phyloP scores from a whole-genome alignment of 1,140 invertebrate genomes.

The Drosophila navojoa region DNA sequence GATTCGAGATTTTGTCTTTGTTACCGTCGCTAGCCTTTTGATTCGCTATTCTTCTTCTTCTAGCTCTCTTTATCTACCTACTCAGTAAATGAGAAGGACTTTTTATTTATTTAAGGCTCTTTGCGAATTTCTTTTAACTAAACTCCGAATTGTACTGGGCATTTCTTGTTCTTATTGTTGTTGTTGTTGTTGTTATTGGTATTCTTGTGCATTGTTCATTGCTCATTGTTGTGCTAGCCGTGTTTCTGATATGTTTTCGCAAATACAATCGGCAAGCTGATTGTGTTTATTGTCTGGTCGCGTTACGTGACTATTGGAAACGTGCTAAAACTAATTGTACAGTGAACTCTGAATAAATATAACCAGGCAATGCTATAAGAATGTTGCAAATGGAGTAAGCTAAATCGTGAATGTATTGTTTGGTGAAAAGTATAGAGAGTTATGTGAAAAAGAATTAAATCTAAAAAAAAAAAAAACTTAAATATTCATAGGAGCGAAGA shows the following conservation, averaged over 20 bases:
- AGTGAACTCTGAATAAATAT: background rate
- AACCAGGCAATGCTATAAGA: background rate
- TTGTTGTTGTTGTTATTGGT: constrained; percentile 15
- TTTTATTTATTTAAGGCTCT: constrained; percentile 73
- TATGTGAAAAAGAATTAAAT: background rate
- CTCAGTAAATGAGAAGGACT: constrained; percentile 51
- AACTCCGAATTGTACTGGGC: constrained; percentile 23
- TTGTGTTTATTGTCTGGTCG: constrained; percentile 21
- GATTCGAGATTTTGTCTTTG: constrained; percentile 33
- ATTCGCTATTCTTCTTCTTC: constrained; percentile 23
- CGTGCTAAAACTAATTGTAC: constrained; percentile 9
- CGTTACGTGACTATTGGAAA: constrained; percentile 46
- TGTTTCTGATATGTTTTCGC: background rate
- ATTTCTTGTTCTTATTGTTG: no score
- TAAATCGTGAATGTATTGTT: background rate
- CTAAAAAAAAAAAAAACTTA: background rate
- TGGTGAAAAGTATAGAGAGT: background rate
- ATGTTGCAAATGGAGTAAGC: background rate
- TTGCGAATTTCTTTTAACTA: constrained; percentile 55
- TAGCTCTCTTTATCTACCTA: constrained; percentile 36
- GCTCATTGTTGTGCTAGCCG: background rate
- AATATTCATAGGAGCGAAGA: background rate
- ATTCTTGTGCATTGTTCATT: constrained; percentile 3
- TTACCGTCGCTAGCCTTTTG: constrained; percentile 46
- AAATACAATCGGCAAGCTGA: constrained; percentile 2